phyloP scores from a whole-genome alignment of 1,140 invertebrate genomes.

The Lamellibrachia luymesi region DNA sequence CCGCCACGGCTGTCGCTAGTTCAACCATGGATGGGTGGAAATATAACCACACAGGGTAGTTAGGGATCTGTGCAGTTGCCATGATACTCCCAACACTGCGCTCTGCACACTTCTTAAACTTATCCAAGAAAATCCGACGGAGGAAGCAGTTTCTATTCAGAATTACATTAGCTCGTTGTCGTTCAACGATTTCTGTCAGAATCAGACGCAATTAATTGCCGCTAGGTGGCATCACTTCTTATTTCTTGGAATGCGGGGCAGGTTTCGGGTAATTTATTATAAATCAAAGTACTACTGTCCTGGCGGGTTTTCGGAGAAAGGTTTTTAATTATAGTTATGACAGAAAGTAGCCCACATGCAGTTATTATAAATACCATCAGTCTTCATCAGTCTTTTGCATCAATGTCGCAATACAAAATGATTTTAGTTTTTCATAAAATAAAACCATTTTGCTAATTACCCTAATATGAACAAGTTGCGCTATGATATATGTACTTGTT shows the following conservation, averaged over 20 bases:
- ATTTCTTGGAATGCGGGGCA: background rate
- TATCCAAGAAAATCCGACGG: background rate
- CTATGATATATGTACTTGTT: no score
- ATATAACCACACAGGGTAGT: slow-evolving; percentile 21
- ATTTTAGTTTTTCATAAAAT: no score
- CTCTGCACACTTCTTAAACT: background rate
- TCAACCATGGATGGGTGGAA: slow-evolving; percentile 22
- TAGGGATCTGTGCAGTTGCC: background rate
- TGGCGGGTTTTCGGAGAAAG: no score
- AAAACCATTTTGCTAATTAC: no score
- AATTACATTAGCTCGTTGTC: background rate
- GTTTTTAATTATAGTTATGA: no score
- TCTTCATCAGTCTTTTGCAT: no score
- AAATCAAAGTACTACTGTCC: no score
- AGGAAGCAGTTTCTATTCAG: background rate
- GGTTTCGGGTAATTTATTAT: no score
- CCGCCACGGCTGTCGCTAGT: slow-evolving; percentile 2
- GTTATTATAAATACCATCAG: no score
- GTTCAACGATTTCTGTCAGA: background rate
- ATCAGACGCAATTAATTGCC: background rate
- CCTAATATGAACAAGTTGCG: no score
- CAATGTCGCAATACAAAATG: no score
- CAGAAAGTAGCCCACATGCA: no score
- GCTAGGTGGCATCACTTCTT: background rate
- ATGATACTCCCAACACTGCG: background rate